phyloP scores from a whole-genome alignment of 2,797 vertebrate genomes.

The Anguilla pacifica region DNA sequence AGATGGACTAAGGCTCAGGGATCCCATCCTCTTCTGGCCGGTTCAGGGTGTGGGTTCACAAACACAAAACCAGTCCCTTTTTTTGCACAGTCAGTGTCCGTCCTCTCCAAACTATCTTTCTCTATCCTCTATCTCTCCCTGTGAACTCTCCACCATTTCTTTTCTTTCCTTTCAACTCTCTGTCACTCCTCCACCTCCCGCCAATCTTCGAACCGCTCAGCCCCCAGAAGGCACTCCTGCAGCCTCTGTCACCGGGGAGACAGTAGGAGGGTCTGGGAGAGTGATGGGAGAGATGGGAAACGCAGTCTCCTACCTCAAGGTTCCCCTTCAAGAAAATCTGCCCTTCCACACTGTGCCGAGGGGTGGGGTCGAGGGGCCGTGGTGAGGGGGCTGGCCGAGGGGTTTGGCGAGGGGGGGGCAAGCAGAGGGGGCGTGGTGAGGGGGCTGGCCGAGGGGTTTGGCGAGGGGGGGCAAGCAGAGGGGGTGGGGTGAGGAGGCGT shows the following conservation, averaged over 20 bases:
- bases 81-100: background rate
- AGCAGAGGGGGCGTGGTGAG: no score
- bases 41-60: background rate
- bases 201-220: background rate
- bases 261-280: slow-evolving; percentile 60
- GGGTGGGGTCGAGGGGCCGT: no score
- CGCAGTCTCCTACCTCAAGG: slow-evolving; percentile 84
- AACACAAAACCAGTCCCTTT: background rate
- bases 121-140: background rate
- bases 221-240: background rate
- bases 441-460: no score
- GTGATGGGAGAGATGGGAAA: slow-evolving; percentile 75
- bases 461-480: no score
- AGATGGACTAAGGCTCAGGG: background rate
- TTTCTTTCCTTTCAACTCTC: no score
- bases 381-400: no score
- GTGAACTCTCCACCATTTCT: background rate
- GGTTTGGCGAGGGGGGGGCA: no score
- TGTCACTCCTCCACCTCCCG: background rate
- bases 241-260: background rate
- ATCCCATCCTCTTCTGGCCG: no score
- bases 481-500: no score
- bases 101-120: background rate
- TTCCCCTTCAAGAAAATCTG: slow-evolving; percentile 91
- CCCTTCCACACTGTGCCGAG: slow-evolving; percentile 53